Evolutionary conservation across 2,113 vertebrate species (phyloP), one percentile per base, ranked within the genome.

Genomic region (Columba livia): DNA sequence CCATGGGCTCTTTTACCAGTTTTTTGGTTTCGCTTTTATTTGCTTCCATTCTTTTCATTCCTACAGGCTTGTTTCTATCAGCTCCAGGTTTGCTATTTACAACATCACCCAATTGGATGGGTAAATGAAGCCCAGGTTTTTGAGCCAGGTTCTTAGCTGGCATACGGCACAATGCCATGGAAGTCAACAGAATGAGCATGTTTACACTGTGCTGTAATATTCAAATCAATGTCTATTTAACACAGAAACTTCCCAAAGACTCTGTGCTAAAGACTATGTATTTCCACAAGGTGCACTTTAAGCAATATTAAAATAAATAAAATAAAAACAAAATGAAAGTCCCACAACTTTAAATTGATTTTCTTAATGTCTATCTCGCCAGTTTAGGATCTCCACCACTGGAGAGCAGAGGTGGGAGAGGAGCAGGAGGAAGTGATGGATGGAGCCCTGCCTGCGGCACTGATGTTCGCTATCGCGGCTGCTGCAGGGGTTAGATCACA

Each of bases 401-500:
- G 31, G 84, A 50, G 62, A 50, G n/a, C 13, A 47, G 62, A 83
- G 38, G 53, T 3, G 28, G 60, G 75, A 62, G 34, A 74, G 15
- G 47, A 83, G 82, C 24, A 90, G 65, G 70, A 28, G 50, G 77
- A 4, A n/a, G 75, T 38, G 97, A 97, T 97, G 93, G 53, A 97
- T 97, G 96, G 77, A 96, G 92, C 79, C 18, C 92, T 93, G 96
- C 31, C 58, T 88, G 38, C 83, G 92, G 93, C 71, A 58, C 53
- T 71, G 82, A 95, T 97, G 95, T 96, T 92, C 89, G 34, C 94
- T 95, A 94, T 97, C 95, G 92, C 21, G 1, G 67, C 90, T 96
- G 96, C 95, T 97, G 95, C 96, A 97, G 95, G 95, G 96, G 97
- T 97, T 97, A 97, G 97, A 97, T 97, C 92, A 70, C 94, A 93